Conservation (phyloP, 2,797 vertebrate species). For the Coranthus polyacanthus region DNA sequence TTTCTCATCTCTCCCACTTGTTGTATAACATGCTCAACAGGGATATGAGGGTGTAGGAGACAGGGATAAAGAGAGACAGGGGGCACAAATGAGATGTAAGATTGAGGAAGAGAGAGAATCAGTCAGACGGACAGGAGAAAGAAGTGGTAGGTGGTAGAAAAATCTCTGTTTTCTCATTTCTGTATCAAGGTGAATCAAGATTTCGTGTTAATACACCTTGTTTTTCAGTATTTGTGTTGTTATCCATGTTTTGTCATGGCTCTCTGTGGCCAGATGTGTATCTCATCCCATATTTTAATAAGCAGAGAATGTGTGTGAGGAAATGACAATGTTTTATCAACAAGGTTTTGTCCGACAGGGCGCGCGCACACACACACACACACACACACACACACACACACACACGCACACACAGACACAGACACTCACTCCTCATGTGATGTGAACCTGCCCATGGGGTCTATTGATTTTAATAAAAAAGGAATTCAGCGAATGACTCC, state of each 20-base stretch:
- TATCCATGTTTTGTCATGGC: slow-evolving; percentile 30
- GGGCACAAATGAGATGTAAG: slow-evolving; percentile 13
- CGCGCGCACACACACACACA: slow-evolving; percentile 5
- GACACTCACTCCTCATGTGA: slow-evolving; percentile 34
- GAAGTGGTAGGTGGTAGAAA: slow-evolving; percentile 12
- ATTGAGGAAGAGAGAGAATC: neutral
- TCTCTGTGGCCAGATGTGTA: slow-evolving; percentile 37
- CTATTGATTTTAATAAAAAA: slow-evolving; percentile 80
- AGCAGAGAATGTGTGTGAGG: slow-evolving; percentile 64
- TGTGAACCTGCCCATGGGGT: slow-evolving; percentile 67
- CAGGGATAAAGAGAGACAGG: slow-evolving; percentile 13
- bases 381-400: slow-evolving; percentile 3
- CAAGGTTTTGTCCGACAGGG: slow-evolving; percentile 50
- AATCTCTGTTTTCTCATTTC: slow-evolving; percentile 24
- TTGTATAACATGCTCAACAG: slow-evolving; percentile 31
- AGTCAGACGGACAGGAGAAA: neutral
- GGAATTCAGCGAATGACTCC: slow-evolving; percentile 68
- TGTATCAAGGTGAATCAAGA: slow-evolving; percentile 4
- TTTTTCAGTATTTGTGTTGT: slow-evolving; percentile 25
- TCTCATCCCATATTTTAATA: slow-evolving; percentile 55
- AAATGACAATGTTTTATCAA: slow-evolving; percentile 73
- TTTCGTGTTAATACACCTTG: neutral
- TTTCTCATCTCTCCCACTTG: slow-evolving; percentile 29
- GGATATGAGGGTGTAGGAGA: slow-evolving; percentile 21
- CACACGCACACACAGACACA: neutral